phyloP scores from a whole-genome alignment of 2,888 invertebrate genomes.

The Heliconius hortense region DNA sequence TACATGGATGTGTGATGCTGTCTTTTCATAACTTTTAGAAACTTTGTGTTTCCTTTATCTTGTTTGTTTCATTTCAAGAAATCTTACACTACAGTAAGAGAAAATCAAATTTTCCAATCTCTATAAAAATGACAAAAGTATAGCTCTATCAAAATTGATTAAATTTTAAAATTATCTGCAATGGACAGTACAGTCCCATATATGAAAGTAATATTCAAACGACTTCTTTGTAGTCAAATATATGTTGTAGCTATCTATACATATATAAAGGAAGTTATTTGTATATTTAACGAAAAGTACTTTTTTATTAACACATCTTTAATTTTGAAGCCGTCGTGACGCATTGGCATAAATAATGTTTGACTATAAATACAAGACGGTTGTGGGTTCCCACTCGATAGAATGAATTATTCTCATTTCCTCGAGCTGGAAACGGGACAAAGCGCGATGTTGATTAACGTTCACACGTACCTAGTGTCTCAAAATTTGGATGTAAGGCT shows the following conservation, averaged over 20 bases:
- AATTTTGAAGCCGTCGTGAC: too few relatives aligned
- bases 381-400: too few relatives aligned
- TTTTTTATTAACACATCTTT: too few relatives aligned
- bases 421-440: too few relatives aligned
- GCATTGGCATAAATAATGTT: too few relatives aligned
- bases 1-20: too few relatives aligned
- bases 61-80: conserved; percentile 1
- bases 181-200: not conserved
- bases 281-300: too few relatives aligned
- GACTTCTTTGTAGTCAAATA: not conserved
- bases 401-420: too few relatives aligned
- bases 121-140: conserved; percentile 3
- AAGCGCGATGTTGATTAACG: too few relatives aligned
- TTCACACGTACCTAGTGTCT: too few relatives aligned
- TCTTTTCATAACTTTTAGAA: not conserved
- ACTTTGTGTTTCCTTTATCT: conserved; percentile 24
- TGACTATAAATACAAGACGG: too few relatives aligned
- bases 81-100: not conserved
- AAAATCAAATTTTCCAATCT: conserved; percentile 16
- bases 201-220: not conserved
- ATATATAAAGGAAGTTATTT: not conserved
- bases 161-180: not conserved
- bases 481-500: too few relatives aligned
- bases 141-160: conserved; percentile 3
- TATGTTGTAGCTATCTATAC: not conserved